Evolutionary conservation across 1,140 invertebrate genomes (phyloP).

Genomic region (Aphelenchoides avenae): DNA sequence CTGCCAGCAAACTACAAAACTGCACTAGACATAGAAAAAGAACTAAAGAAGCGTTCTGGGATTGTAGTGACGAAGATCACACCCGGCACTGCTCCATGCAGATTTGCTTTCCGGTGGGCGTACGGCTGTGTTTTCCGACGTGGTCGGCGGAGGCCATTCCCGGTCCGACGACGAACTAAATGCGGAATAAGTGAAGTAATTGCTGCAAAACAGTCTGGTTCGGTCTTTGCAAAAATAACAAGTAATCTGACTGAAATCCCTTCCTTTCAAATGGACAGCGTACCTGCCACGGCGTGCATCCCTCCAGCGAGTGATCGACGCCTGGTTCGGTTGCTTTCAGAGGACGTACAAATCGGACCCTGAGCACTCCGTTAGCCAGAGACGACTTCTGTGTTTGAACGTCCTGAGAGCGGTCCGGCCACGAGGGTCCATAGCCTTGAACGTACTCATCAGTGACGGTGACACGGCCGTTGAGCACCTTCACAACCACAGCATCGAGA

Average conservation of each 20-base stretch:
- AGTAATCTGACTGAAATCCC: background rate
- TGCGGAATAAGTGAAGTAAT: no score
- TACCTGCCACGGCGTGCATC: slow-evolving; percentile 36
- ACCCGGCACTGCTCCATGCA: slow-evolving; percentile 8
- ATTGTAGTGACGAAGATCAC: background rate
- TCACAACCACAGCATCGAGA: slow-evolving; percentile 27
- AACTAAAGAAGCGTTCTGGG: no score
- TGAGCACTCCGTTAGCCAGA: slow-evolving; percentile 25
- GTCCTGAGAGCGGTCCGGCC: slow-evolving; percentile 22
- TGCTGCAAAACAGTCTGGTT: background rate
- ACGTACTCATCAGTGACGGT: slow-evolving; percentile 31
- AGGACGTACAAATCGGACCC: slow-evolving; percentile 21
- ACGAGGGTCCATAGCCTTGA: slow-evolving; percentile 30
- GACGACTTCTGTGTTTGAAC: background rate
- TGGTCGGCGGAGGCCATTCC: slow-evolving; percentile 10
- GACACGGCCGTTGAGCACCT: slow-evolving; percentile 19
- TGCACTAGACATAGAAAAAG: no score
- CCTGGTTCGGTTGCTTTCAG: slow-evolving; percentile 10
- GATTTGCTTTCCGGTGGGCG: background rate
- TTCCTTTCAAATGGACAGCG: background rate
- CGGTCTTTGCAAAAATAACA: slow-evolving; percentile 2
- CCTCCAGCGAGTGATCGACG: slow-evolving; percentile 10
- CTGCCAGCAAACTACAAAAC: no score
- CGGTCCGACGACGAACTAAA: slow-evolving; percentile 18
- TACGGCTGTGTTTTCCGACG: slow-evolving; percentile 15